phyloP scores from a whole-genome alignment of 2,888 invertebrate species.

The Dromius quadrimaculatus region DNA sequence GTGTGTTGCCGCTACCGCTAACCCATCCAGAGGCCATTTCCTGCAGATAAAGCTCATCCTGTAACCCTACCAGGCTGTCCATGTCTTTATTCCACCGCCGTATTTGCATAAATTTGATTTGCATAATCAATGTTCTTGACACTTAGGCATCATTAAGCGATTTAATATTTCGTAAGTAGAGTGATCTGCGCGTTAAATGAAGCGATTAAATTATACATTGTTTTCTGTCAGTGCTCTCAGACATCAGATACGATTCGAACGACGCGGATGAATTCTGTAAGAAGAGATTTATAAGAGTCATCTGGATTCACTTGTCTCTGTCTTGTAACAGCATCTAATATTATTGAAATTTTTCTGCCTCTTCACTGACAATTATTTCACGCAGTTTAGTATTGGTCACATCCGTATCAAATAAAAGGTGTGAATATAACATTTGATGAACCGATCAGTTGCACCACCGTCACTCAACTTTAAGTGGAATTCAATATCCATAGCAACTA shows the following conservation, averaged over 20 bases:
- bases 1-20: slow-evolving; percentile 30
- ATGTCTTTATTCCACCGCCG: slow-evolving; percentile 42
- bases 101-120: slow-evolving; percentile 53
- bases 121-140: slow-evolving; percentile 53
- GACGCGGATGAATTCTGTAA: too few species aligned
- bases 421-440: too few species aligned
- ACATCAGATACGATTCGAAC: slow-evolving; percentile 16
- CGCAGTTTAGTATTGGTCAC: too few species aligned
- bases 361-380: too few species aligned
- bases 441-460: too few species aligned
- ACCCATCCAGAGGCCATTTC: slow-evolving; percentile 43
- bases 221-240: background rate
- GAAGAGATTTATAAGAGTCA: too few species aligned
- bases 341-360: too few species aligned
- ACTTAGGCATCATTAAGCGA: slow-evolving; percentile 50
- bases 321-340: too few species aligned
- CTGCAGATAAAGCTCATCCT: slow-evolving; percentile 1
- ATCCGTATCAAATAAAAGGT: too few species aligned
- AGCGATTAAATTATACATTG: slow-evolving; percentile 50
- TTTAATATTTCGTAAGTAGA: slow-evolving; percentile 52
- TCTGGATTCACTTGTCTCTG: too few species aligned
- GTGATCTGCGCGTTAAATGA: slow-evolving; percentile 45
- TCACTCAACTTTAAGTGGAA: too few species aligned
- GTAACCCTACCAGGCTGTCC: background rate
- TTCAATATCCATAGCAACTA: too few species aligned